Base-by-base conservation (phyloP, 2,797 vertebrate species). In the Cottoperca gobio region DNA sequence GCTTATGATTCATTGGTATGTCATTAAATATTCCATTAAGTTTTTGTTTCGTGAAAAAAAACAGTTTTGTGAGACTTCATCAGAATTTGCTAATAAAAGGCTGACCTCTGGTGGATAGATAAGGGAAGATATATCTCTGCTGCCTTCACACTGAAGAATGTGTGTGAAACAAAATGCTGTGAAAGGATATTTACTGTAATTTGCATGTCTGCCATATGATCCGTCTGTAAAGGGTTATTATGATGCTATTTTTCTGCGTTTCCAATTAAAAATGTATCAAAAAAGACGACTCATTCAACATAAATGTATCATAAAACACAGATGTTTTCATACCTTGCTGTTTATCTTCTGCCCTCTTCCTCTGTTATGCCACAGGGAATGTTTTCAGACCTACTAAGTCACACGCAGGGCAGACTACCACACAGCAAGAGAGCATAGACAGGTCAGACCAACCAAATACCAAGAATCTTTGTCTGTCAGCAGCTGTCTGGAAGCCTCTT, bases 91-190 rank as follows among this genome's bases (percentile, higher is more conserved):
- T 91, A 90, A 91, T 92, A 90, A 93, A 91, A 94, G 86, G 83
- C 90, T 93, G 93, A 93, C 93, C 93, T 93, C 93, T 95, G 88
- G 89, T 95, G 94, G 93, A 90, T 74, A 72, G 73, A 84, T 81
- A 70, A 82, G 71, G 81, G 60, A 86, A 78, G 37, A 73, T 59
- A 26, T 21, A 19, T 46, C n/a, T 64, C 65, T 42, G 17, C 58
- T 55, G 12, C 57, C 19, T 81, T 59, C 21, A 68, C 42, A 48
- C 39, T 59, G 6, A 49, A 52, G n/a, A 57, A 45, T 43, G 43
- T 35, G 8, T 21, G 49, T 65, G 52, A 54, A 68, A 66, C 23
- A 53, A 66, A 70, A 72, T 19, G 19, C 61, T 49, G 43, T 58
- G 39, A 76, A 73, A 61, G 31, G 19, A 48, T 59, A 48, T 59